Conservation (phyloP, 1,140 invertebrate species). For the Vollenhovia emeryi region DNA sequence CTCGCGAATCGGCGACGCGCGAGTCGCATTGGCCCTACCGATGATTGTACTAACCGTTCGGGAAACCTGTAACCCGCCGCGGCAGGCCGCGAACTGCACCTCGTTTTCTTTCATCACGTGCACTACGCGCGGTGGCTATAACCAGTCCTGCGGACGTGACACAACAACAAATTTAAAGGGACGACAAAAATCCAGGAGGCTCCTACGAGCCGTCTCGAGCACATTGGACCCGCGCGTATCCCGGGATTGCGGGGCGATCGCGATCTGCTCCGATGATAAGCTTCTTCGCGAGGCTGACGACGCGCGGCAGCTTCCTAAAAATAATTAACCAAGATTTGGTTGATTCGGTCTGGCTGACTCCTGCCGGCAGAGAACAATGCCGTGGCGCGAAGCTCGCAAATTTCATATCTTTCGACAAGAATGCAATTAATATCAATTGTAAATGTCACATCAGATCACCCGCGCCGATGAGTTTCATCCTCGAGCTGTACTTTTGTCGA, state of each 20-base stretch:
- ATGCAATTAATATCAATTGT: neutral
- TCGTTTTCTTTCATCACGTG: conserved; percentile 80
- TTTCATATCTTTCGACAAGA: neutral
- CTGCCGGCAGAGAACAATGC: neutral
- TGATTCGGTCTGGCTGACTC: neutral
- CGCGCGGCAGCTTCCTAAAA: neutral
- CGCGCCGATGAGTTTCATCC: neutral
- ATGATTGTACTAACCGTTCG: conserved; percentile 72
- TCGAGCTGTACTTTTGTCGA: neutral
- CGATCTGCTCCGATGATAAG: neutral
- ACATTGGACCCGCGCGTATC: neutral
- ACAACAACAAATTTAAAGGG: conserved; percentile 77
- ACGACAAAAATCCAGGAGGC: conserved; percentile 56
- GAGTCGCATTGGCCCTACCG: conserved; percentile 40
- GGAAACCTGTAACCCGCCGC: conserved; percentile 74
- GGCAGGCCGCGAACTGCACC: conserved; percentile 70
- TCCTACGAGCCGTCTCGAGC: conserved; percentile 52
- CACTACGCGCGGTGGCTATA: conserved; percentile 51
- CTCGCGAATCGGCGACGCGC: conserved; percentile 9
- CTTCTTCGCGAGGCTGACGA: neutral
- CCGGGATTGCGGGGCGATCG: neutral
- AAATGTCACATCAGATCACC: neutral
- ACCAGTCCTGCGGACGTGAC: conserved; percentile 63
- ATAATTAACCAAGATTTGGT: conserved; percentile 6
- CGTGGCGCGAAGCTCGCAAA: too few species aligned